These are phyloP conservation scores for Drosophila neotestacea DNA, from an alignment of 2,888 invertebrate genomes.

Conservation along the genomic window DNA sequence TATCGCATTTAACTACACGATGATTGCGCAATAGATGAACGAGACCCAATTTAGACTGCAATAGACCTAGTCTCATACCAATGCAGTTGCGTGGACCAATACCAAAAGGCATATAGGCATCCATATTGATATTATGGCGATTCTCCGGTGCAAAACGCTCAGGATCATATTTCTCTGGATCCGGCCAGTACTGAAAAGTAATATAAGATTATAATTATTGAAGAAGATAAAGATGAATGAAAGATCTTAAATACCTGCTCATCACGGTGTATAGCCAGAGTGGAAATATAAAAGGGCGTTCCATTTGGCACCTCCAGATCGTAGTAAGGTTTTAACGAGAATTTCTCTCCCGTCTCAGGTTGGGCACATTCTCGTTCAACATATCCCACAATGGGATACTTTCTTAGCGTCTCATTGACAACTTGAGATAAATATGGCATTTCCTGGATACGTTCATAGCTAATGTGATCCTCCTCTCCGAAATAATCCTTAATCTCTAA, in stretches of 20 bases:
- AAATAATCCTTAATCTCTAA: slow-evolving; percentile 7
- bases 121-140: slow-evolving; percentile 44
- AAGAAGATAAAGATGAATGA: neutral
- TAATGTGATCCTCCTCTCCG: slow-evolving; percentile 9
- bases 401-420: slow-evolving; percentile 64
- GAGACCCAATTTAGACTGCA: slow-evolving; percentile 65
- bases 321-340: slow-evolving; percentile 8
- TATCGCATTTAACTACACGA: neutral
- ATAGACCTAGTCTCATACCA: slow-evolving; percentile 66
- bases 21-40: slow-evolving; percentile 18
- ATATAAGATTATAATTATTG: neutral
- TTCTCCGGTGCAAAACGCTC: slow-evolving; percentile 66
- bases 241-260: neutral
- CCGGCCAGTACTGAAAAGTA: slow-evolving; percentile 12
- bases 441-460: slow-evolving; percentile 65
- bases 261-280: slow-evolving; percentile 17
- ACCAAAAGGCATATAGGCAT: slow-evolving; percentile 67
- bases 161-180: slow-evolving; percentile 17
- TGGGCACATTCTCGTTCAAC: slow-evolving; percentile 12
- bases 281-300: slow-evolving; percentile 14
- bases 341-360: slow-evolving; percentile 10
- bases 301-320: slow-evolving; percentile 18
- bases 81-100: slow-evolving; percentile 67
- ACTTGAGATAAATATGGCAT: slow-evolving; percentile 84
- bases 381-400: slow-evolving; percentile 64